Conservation (phyloP, 2,113 vertebrate species). For the Trinectes maculatus region DNA sequence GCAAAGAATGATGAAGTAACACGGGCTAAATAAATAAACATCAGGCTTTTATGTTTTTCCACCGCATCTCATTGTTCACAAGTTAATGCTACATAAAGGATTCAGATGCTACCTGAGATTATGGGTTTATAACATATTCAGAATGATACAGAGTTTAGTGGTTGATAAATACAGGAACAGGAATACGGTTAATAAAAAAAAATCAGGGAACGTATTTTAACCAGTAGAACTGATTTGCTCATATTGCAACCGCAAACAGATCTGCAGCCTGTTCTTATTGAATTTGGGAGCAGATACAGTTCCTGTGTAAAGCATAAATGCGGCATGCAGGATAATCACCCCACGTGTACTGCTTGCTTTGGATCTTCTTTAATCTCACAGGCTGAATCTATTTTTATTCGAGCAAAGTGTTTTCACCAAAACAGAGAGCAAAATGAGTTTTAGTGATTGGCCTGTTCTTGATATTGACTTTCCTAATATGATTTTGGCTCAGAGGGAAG, state of each 20-base stretch:
- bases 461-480: constrained; percentile 67
- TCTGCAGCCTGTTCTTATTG: constrained; percentile 31
- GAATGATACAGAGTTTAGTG: constrained; percentile 28
- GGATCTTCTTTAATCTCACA: constrained; percentile 12
- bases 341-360: background rate
- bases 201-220: too few relatives aligned
- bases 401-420: constrained; percentile 40
- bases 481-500: constrained; percentile 45
- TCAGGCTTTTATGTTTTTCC: constrained; percentile 51
- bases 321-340: background rate
- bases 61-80: constrained; percentile 12
- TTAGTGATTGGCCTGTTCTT: constrained; percentile 63
- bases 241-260: constrained; percentile 11
- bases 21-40: constrained; percentile 69
- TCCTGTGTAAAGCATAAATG: constrained; percentile 10
- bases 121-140: constrained; percentile 18
- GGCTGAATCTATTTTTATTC: constrained; percentile 35
- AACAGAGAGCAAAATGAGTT: constrained; percentile 49
- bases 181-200: constrained; percentile 32
- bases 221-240: too few relatives aligned
- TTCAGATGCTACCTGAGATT: constrained; percentile 21
- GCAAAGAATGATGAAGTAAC: constrained; percentile 75
- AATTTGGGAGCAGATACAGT: constrained; percentile 26
- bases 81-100: constrained; percentile 11
- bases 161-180: constrained; percentile 28